Evolutionary conservation across 2,797 vertebrate species (phyloP), one percentile per base, ranked within the genome.

Genomic region (Karalla daura): DNA sequence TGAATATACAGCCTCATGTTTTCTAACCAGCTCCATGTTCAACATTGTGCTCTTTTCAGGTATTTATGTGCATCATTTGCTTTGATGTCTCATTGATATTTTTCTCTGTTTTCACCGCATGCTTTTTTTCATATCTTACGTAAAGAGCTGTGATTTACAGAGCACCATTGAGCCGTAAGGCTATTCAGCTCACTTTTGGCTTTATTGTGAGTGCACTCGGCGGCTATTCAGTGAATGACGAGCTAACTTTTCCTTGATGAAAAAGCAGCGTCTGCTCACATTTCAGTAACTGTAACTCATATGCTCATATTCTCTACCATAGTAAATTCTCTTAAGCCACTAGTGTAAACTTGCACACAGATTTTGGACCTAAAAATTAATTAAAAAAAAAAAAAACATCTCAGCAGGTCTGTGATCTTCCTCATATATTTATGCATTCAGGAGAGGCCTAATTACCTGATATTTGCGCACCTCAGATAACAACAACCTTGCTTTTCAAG

Each of bases 351-450:
- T 11, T 47, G 18, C 18, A 49, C 15, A 25, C 8, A 2, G 3
- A 52, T 8, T 53, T 35, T 10, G 5, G 5, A 52, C 14, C 43
- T 33, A 21, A 11, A 43, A 25, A 27, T 40, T 20, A 54, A 54
- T 50, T 30, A 65, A 9, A 21, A 24, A 27, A 18, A 41, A 1
- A 4, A 23, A 41, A 17, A n/a, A 40, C 14, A 21, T 49, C 52
- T 45, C 15, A 14, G 46, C 25, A 44, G 49, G 35, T 63, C 7
- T 24, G 17, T 50, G 37, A n/a, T 49, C 23, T 15, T 5, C 7
- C 23, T 37, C 21, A 14, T 12, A 28, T 60, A 47, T 35, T 46
- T 41, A 56, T 21, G 65, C 21, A 46, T 72, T 23, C 51, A n/a
- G 14, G 5, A 52, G 20, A 63, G 17, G 20, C 30, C n/a, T 45